Evolutionary conservation across 1,140 invertebrate species (phyloP), one percentile per base, ranked within the genome.

Genomic region (Periplaneta americana): DNA sequence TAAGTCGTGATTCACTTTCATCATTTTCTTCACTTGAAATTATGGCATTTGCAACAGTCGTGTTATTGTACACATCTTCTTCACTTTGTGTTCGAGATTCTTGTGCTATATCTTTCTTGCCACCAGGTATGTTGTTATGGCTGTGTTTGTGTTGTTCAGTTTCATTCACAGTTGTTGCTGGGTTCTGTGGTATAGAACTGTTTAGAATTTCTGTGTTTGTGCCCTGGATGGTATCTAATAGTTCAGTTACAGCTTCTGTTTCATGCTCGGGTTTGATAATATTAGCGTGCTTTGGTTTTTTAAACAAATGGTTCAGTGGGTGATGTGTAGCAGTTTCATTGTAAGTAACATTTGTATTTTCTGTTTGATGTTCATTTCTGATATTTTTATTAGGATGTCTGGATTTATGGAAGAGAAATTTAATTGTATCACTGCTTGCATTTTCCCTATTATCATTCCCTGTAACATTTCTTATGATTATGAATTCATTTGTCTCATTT

Each of bases 1-100:
- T 85, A 80, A 81, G 82, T 15, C 80, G 78, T 82, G 83, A 83
- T 78, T 87, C 83, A n/a, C 84, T 80, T 74, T 84, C 77, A 31
- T 13, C 28, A 4, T 9, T 74, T 31, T 28, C 34, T 34, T 82
- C 74, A n/a, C 75, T 77, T 79, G 37, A 36, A 66, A 10, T 36
- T 35, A 18, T 18, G 17, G 48, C 13, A 15, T 4, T 6, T 80
- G 22, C 18, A 28, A n/a, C 48, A n/a, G 22, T 66, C 5, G 13
- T 5, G 22, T 66, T n/a, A n/a, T 28, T n/a, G 22, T 66, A 13
- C n/a, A 66, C 39, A 48, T 15, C 17, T 48, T 18, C 39, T 48
- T 48, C 39, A 48, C 5, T 66, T 9, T 66, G 48, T n/a, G 4
- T 5, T 9, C 4, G 22, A 66, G 22, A 11, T n/a, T 13, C 0